Evolutionary conservation across 1,140 invertebrate species (phyloP).

Genomic region (Trachelipus rathkii): DNA sequence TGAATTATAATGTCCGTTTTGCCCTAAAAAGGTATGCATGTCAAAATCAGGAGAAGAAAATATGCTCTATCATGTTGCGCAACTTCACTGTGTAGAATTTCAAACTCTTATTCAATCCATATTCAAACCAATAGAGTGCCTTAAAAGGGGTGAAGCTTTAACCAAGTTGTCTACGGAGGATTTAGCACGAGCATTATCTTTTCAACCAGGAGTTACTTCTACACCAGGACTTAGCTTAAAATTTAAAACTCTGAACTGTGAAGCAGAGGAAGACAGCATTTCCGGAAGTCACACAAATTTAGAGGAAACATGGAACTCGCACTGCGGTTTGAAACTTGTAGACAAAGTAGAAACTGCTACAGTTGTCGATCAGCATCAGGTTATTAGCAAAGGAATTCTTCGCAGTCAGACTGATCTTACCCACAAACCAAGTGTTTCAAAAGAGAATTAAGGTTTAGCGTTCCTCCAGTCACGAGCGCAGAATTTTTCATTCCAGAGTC

Average conservation of each 20-base stretch:
- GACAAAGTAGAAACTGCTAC: neutral
- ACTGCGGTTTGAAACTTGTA: neutral
- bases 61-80: constrained; percentile 39
- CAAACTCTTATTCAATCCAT: constrained; percentile 32
- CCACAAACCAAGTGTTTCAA: constrained; percentile 43
- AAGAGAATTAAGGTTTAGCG: constrained; percentile 41
- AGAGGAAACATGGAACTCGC: constrained; percentile 35
- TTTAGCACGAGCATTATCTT: constrained; percentile 20
- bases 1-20: constrained; percentile 44
- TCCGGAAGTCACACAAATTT: constrained; percentile 33
- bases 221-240: constrained; percentile 41
- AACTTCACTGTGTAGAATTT: constrained; percentile 33
- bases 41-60: constrained; percentile 38
- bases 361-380: constrained; percentile 13
- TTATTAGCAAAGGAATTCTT: constrained; percentile 39
- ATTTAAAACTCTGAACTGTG: constrained; percentile 23
- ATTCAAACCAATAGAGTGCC: constrained; percentile 29
- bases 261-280: constrained; percentile 23
- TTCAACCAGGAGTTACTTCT: constrained; percentile 32
- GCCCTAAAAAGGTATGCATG: constrained; percentile 38
- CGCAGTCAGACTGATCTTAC: constrained; percentile 32
- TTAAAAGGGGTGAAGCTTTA: constrained; percentile 5
- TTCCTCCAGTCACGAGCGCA: constrained; percentile 41
- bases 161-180: constrained; percentile 14
- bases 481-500: constrained; percentile 42